Percentiles rank a stretch among this genome's conserved stretches.
These are phyloP conservation scores for Salvelinus fontinalis DNA, from an alignment of 2,113 vertebrate species.

Conservation along the genomic window DNA sequence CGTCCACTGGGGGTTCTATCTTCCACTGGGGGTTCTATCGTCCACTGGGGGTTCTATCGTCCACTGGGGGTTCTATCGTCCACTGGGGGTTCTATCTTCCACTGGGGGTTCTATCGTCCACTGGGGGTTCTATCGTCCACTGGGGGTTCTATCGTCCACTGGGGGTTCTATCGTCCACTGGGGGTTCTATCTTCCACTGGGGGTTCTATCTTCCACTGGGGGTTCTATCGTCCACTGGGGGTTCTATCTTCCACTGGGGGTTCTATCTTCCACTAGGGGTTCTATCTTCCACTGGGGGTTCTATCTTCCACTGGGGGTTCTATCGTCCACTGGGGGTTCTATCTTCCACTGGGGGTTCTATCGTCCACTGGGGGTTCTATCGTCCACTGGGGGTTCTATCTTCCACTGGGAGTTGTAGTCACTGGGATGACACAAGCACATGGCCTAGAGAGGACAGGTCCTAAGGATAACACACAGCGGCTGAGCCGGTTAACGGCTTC, in stretches of 20 bases:
- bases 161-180: too few species aligned
- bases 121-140: not conserved
- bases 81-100: too few species aligned
- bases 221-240: too few species aligned
- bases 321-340: not conserved
- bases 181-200: too few species aligned
- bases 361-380: not conserved
- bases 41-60: too few species aligned
- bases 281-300: not conserved
- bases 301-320: not conserved
- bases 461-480: too few species aligned
- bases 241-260: not conserved
- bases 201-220: too few species aligned
- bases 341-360: not conserved
- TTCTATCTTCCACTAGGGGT: not conserved
- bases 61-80: too few species aligned
- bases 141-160: not conserved
- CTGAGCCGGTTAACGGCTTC: not conserved
- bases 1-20: not conserved
- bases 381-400: not conserved
- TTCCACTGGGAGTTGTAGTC: not conserved
- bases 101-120: too few species aligned
- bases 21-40: not conserved
- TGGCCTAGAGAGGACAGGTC: too few species aligned
- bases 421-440: too few species aligned